Percentiles rank a stretch among this genome's conserved stretches.
Evolutionary conservation across 2,888 invertebrate genomes (phyloP).

Genomic region (Allacma fusca): DNA sequence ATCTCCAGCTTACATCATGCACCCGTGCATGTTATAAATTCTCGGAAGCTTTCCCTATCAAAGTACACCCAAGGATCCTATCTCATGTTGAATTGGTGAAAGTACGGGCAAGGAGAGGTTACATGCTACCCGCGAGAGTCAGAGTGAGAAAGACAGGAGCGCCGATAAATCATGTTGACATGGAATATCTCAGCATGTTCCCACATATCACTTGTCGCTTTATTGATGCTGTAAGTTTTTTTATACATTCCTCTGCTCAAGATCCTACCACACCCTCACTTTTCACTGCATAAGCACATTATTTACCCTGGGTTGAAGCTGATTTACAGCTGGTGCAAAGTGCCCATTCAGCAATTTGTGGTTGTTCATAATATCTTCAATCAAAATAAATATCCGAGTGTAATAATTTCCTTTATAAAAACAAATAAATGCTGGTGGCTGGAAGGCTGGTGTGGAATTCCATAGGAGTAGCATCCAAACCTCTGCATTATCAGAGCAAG

Average conservation of each 20-base stretch:
- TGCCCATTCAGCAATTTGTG: no score
- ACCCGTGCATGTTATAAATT: conserved; percentile 27
- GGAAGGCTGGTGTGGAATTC: no score
- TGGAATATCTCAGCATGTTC: conserved; percentile 56
- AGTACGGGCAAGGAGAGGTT: not conserved
- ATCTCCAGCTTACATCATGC: conserved; percentile 38
- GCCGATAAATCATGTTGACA: conserved; percentile 59
- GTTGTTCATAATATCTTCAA: no score
- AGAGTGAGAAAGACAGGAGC: conserved; percentile 40
- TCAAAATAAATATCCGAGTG: no score
- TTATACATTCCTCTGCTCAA: conserved; percentile 11
- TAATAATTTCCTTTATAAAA: no score
- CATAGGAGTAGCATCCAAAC: no score
- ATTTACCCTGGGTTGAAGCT: not conserved
- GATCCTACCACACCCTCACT: not conserved
- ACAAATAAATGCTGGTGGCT: no score
- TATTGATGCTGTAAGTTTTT: conserved; percentile 41
- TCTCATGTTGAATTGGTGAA: not conserved
- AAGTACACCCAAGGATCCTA: not conserved
- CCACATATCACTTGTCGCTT: conserved; percentile 44
- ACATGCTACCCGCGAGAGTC: not conserved
- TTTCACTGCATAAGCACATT: conserved; percentile 25
- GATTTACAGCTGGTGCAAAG: not conserved
- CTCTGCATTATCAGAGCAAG: no score
- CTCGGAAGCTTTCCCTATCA: conserved; percentile 12